Conservation (phyloP, 2,888 invertebrate species). For the Drosophila hamatofila region DNA sequence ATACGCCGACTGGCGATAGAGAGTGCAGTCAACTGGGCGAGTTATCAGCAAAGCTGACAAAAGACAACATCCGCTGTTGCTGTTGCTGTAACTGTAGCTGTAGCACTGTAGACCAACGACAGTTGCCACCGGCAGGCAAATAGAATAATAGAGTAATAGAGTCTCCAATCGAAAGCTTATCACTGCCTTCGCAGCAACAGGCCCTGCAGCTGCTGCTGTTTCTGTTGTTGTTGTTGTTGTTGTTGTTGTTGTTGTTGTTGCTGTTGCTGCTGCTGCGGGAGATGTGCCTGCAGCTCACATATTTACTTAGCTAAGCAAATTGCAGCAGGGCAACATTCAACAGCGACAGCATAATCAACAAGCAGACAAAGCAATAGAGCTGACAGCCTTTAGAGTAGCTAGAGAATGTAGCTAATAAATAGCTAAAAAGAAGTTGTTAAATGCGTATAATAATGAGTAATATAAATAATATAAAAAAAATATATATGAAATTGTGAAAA, state of each 20-base stretch:
- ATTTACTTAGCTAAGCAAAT: constrained; percentile 70
- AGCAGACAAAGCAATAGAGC: not conserved
- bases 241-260: not conserved
- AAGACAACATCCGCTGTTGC: constrained; percentile 65
- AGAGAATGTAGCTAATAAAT: not conserved
- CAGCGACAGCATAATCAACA: constrained; percentile 20
- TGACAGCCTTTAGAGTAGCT: not conserved
- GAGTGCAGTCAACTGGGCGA: constrained; percentile 74
- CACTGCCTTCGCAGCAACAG: constrained; percentile 13
- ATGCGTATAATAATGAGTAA: not conserved
- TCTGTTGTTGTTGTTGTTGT: not conserved
- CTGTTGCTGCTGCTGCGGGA: constrained; percentile 20
- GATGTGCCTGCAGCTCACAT: constrained; percentile 28
- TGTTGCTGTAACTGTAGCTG: too few relatives aligned
- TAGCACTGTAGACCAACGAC: constrained; percentile 12
- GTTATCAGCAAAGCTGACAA: constrained; percentile 60
- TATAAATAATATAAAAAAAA: not conserved
- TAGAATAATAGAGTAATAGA: constrained; percentile 24
- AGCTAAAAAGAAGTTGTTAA: not conserved
- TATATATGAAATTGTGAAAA: not conserved
- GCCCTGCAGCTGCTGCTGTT: constrained; percentile 3
- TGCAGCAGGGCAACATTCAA: constrained; percentile 37
- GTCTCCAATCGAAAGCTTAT: constrained; percentile 34
- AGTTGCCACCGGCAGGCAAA: constrained; percentile 52
- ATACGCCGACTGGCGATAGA: constrained; percentile 17